Evolutionary conservation across 2,113 vertebrate genomes (phyloP).

Genomic region (Strix aluco): DNA sequence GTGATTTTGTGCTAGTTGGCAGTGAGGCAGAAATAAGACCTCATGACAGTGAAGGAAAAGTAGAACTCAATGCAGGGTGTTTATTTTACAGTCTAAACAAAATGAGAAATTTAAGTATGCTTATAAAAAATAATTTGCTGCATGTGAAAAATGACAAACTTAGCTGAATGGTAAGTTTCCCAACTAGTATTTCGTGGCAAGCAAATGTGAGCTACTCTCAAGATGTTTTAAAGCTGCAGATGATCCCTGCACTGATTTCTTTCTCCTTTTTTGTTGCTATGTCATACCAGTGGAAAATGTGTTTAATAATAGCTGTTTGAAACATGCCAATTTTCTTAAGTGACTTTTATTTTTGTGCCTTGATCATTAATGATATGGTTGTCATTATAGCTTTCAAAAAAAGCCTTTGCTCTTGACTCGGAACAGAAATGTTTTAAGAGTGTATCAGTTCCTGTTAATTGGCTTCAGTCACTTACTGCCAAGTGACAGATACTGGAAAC

Average conservation of each 20-base stretch:
- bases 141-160: not conserved
- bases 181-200: not conserved
- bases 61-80: not conserved
- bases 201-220: not conserved
- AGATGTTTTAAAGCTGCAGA: not conserved
- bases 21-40: not conserved
- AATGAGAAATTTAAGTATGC: not conserved
- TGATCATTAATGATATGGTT: not conserved
- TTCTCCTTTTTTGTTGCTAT: not conserved
- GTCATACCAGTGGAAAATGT: not conserved
- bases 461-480: not conserved
- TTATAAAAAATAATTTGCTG: not conserved
- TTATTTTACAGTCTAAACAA: not conserved
- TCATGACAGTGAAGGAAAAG: not conserved
- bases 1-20: not conserved
- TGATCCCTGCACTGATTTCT: not conserved
- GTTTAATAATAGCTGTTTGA: not conserved
- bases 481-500: not conserved
- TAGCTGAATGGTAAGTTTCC: not conserved
- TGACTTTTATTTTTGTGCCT: not conserved
- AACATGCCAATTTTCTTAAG: not conserved
- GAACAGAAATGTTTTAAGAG: not conserved
- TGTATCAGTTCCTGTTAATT: not conserved
- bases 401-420: not conserved
- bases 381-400: not conserved